Percentiles rank a stretch among this genome's conserved stretches.
Conservation (phyloP, 2,113 vertebrate species). For the Xenus cinereus region DNA sequence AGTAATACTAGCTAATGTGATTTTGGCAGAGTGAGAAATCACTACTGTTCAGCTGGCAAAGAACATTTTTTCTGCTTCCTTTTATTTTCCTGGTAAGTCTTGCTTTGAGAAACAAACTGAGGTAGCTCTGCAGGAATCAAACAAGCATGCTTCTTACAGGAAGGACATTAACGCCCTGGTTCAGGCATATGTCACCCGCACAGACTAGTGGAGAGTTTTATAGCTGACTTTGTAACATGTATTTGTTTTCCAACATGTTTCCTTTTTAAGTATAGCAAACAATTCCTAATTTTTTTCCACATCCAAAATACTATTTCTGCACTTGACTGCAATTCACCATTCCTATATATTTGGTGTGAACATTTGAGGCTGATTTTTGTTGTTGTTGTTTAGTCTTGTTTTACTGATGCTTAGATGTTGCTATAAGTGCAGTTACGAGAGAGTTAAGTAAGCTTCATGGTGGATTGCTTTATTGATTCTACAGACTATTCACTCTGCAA, state of each 20-base stretch:
- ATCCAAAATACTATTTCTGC: background rate
- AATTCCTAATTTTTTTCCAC: background rate
- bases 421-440: background rate
- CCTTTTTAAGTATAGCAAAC: background rate
- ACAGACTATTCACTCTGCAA: background rate
- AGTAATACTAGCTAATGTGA: background rate
- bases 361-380: background rate
- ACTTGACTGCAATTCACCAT: background rate
- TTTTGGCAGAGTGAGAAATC: constrained; percentile 27
- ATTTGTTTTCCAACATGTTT: background rate
- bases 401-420: background rate
- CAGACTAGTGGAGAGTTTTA: background rate
- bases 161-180: background rate
- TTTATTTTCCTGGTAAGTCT: constrained; percentile 38
- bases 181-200: background rate
- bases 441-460: background rate
- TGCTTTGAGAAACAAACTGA: constrained; percentile 22
- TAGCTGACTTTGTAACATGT: background rate
- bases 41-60: constrained; percentile 15
- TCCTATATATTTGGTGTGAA: background rate
- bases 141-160: background rate
- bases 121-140: constrained; percentile 4
- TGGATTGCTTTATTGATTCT: background rate
- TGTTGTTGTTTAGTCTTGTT: background rate
- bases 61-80: background rate